Evolutionary conservation across 2,888 invertebrate species (phyloP), one percentile per base, ranked within the genome.

Genomic region (Mesorhabditis spiculigera): DNA sequence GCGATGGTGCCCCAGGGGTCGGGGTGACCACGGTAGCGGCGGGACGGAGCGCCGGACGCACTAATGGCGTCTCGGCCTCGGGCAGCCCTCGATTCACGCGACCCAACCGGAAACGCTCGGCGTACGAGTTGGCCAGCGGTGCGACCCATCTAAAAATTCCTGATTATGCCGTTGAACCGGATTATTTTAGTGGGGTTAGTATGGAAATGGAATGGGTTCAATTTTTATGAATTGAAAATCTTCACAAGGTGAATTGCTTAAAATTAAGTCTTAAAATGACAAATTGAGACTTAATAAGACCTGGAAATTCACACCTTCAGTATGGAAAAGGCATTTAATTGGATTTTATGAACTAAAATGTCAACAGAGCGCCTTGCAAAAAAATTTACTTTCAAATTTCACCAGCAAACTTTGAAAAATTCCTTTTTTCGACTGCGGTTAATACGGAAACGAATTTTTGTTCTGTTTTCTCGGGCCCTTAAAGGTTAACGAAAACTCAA

Each of bases 61-160:
- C 45, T 44, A 73, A 72, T 44, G 71, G 72, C 13, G 63, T 69
- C 68, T 75, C 75, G 50, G 67, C 67, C 16, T 69, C 70, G 16
- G 67, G 67, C 45, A 69, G 66, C 65, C 75, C 72, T 61, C 78
- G 68, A 71, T 76, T 78, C 44, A 73, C 75, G 58, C 76, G 68
- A 10, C 75, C 74, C 73, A 76, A 75, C 65, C 77, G 78, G 71
- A 81, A 76, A 69, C 77, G 68, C 68, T 80, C 82, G 28, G 81
- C 81, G 67, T 82, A 82, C n/a, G 77, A 76, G 5, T 74, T 70
- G 4, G 83, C 82, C 5, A 82, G 67, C 4, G 83, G 83, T 28
- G 79, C 76, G 76, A 83, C 78, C 81, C 81, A 83, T 74, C 83
- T 83, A 73, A 71, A 82, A 78, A 28, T 28, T 28, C 28, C 28